Conservation (phyloP, 2,797 vertebrate genomes). For the Dallia pectoralis region DNA sequence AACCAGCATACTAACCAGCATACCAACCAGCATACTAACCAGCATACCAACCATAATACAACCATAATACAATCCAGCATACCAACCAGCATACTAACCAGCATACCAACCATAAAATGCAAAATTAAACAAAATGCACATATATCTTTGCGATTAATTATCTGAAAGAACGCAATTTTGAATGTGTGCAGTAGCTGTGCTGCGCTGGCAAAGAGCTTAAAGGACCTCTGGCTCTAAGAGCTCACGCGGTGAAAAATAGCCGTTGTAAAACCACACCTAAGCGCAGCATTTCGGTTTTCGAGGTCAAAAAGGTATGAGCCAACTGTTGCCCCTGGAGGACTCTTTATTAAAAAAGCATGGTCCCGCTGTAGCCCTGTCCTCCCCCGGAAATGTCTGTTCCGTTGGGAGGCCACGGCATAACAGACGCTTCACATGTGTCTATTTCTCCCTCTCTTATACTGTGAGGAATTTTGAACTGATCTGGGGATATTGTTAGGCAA, state of each 20-base stretch:
- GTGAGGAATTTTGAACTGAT: slow-evolving; percentile 72
- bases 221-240: too few relatives aligned
- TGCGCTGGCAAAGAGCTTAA: too few relatives aligned
- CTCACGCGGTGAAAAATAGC: not conserved
- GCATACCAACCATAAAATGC: too few relatives aligned
- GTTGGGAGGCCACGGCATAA: slow-evolving; percentile 50
- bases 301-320: slow-evolving; percentile 38
- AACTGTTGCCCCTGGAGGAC: slow-evolving; percentile 27
- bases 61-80: too few relatives aligned
- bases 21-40: too few relatives aligned
- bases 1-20: too few relatives aligned
- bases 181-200: not conserved
- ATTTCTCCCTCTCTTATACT: slow-evolving; percentile 17
- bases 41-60: too few relatives aligned
- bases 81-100: too few relatives aligned
- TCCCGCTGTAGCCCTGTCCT: slow-evolving; percentile 52
- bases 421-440: slow-evolving; percentile 63
- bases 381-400: slow-evolving; percentile 68
- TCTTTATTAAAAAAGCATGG: slow-evolving; percentile 72
- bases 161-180: not conserved
- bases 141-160: not conserved
- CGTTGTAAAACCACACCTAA: slow-evolving; percentile 2
- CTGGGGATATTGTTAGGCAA: slow-evolving; percentile 76
- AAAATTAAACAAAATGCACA: not conserved
- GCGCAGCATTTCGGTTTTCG: not conserved